Evolutionary conservation across 1,140 invertebrate genomes (phyloP).

Genomic region (Adoxophyes honmai): DNA sequence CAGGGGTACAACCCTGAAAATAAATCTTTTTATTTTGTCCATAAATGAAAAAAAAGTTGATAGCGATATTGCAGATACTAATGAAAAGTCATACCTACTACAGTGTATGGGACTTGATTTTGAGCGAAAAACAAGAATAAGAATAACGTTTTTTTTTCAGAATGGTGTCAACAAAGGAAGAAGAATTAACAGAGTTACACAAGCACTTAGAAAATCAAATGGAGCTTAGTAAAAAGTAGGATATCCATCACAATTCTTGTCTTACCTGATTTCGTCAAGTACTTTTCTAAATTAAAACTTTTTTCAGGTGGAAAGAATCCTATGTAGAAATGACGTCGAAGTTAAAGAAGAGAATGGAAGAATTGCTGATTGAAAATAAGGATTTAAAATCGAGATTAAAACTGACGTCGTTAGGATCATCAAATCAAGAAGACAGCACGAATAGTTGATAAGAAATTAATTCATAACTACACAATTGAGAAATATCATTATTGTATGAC

Average conservation of each 20-base stretch:
- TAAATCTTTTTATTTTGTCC: no score
- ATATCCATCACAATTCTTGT: no score
- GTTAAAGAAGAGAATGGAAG: slow-evolving; percentile 78
- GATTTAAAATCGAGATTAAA: slow-evolving; percentile 71
- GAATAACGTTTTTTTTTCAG: slow-evolving; percentile 32
- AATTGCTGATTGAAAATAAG: slow-evolving; percentile 78
- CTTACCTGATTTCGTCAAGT: no score
- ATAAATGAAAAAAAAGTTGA: no score
- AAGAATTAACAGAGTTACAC: slow-evolving; percentile 61
- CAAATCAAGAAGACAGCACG: slow-evolving; percentile 35
- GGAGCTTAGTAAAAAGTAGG: slow-evolving; percentile 68
- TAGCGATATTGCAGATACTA: no score
- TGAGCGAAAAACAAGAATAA: not conserved
- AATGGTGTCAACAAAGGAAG: slow-evolving; percentile 60
- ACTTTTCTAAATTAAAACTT: slow-evolving; percentile 20
- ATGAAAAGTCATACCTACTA: no score
- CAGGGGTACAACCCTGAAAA: no score
- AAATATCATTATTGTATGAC: no score
- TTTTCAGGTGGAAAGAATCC: slow-evolving; percentile 80
- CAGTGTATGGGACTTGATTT: not conserved
- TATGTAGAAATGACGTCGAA: slow-evolving; percentile 80
- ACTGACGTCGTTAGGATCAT: slow-evolving; percentile 58
- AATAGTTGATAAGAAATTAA: slow-evolving; percentile 20
- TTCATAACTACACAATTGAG: no score
- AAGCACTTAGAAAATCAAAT: slow-evolving; percentile 68